These are phyloP conservation scores for Calameuta filiformis DNA, from an alignment of 2,888 invertebrate genomes.

Conservation along the genomic window DNA sequence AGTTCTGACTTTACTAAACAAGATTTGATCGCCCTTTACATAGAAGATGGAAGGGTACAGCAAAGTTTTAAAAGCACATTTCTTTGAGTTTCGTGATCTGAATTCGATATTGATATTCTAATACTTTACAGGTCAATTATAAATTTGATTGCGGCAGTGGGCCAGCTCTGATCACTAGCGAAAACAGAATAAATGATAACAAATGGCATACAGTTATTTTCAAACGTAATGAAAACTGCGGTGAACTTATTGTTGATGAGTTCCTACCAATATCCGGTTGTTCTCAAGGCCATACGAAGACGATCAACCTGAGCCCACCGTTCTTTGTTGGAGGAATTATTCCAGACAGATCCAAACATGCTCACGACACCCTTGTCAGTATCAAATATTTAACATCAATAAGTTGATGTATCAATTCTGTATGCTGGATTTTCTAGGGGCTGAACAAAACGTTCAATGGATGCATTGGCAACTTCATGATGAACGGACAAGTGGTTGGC, in stretches of 20 bases:
- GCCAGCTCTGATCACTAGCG: constrained; percentile 71
- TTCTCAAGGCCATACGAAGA: constrained; percentile 67
- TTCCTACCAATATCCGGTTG: constrained; percentile 69
- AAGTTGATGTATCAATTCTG: not conserved
- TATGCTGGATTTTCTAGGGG: constrained; percentile 63
- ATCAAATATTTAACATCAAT: not conserved
- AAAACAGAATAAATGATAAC: constrained; percentile 75
- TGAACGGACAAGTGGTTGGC: constrained; percentile 76
- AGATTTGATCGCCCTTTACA: constrained; percentile 81
- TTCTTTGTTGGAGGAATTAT: constrained; percentile 87
- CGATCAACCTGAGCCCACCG: constrained; percentile 75
- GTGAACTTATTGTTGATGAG: constrained; percentile 77
- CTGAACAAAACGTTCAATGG: constrained; percentile 82
- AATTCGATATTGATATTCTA: not conserved
- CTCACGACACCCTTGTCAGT: not conserved
- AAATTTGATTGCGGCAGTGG: constrained; percentile 79
- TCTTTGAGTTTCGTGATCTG: not conserved
- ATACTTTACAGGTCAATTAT: constrained; percentile 71
- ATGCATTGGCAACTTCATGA: constrained; percentile 81
- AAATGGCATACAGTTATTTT: constrained; percentile 84
- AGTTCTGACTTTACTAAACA: constrained; percentile 71
- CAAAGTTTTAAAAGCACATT: constrained; percentile 1
- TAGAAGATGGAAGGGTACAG: constrained; percentile 78
- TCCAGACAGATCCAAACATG: constrained; percentile 60
- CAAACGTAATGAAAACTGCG: constrained; percentile 72